Conservation (phyloP, 2,113 vertebrate genomes). For the Rhombomys opimus region DNA sequence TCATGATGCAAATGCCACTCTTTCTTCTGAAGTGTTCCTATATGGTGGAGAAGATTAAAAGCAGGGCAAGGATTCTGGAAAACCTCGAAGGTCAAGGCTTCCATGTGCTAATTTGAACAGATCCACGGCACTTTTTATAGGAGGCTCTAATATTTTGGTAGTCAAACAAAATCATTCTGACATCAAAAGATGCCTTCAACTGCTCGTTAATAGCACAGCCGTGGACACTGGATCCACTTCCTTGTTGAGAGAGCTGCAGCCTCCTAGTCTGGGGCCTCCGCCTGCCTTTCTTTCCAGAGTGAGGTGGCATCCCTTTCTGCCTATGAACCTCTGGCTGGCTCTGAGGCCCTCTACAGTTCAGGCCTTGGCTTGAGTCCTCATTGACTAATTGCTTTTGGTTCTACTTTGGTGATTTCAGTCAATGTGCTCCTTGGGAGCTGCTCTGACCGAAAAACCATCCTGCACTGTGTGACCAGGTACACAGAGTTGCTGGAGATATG, state of each 20-base stretch:
- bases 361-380: not conserved
- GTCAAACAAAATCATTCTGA: not conserved
- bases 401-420: not conserved
- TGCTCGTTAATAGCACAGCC: not conserved
- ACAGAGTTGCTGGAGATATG: not conserved
- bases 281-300: not conserved
- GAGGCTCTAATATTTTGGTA: not conserved
- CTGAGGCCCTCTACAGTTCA: accelerated
- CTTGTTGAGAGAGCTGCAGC: not conserved
- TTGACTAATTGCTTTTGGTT: not conserved
- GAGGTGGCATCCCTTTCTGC: not conserved
- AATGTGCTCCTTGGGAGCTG: not conserved
- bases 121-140: not conserved
- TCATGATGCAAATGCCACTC: not conserved
- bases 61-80: no score
- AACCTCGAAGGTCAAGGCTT: not conserved
- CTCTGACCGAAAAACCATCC: not conserved
- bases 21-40: not conserved
- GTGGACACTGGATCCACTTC: not conserved
- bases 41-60: not conserved
- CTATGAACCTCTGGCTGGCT: no score
- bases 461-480: accelerated
- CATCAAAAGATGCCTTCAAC: not conserved
- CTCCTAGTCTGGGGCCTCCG: not conserved
- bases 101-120: not conserved